phyloP scores from a whole-genome alignment of 2,113 vertebrate species.

The Boulengerochromis microlepis region DNA sequence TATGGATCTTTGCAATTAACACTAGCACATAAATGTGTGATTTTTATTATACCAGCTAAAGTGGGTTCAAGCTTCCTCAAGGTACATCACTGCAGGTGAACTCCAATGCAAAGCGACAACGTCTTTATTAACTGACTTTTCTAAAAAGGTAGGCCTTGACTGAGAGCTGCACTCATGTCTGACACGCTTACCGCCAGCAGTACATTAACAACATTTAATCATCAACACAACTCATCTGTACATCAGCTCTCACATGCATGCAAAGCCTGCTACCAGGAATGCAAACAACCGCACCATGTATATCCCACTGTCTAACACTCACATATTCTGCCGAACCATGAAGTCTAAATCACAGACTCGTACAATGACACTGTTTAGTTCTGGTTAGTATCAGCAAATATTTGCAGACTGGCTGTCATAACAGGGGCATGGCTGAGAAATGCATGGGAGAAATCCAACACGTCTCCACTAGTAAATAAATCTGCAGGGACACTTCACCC shows the following conservation, averaged over 20 bases:
- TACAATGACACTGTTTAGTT: slow-evolving; percentile 74
- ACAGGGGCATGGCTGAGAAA: slow-evolving; percentile 70
- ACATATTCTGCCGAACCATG: slow-evolving; percentile 47
- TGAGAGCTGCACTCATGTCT: not conserved
- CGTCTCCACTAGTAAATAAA: slow-evolving; percentile 68
- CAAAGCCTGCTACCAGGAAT: slow-evolving; percentile 41
- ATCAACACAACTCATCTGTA: slow-evolving; percentile 40
- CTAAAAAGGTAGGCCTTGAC: not conserved
- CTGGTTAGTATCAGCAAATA: slow-evolving; percentile 79
- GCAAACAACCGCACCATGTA: slow-evolving; percentile 62
- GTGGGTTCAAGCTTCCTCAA: not conserved
- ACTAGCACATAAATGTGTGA: not conserved
- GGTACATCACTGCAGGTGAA: not conserved
- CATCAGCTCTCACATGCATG: slow-evolving; percentile 31
- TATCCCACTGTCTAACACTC: slow-evolving; percentile 54
- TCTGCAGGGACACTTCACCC: slow-evolving; percentile 70
- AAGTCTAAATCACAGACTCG: slow-evolving; percentile 62
- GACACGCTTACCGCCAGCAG: not conserved
- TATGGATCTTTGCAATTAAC: not conserved
- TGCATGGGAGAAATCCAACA: slow-evolving; percentile 61
- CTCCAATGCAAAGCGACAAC: not conserved
- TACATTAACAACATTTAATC: slow-evolving; percentile 35
- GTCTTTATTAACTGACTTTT: not conserved
- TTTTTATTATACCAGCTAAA: not conserved
- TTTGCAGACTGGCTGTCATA: slow-evolving; percentile 78